These are phyloP conservation scores for Hiodon tergisus DNA, from an alignment of 2,113 vertebrate genomes.

Conservation along the genomic window DNA sequence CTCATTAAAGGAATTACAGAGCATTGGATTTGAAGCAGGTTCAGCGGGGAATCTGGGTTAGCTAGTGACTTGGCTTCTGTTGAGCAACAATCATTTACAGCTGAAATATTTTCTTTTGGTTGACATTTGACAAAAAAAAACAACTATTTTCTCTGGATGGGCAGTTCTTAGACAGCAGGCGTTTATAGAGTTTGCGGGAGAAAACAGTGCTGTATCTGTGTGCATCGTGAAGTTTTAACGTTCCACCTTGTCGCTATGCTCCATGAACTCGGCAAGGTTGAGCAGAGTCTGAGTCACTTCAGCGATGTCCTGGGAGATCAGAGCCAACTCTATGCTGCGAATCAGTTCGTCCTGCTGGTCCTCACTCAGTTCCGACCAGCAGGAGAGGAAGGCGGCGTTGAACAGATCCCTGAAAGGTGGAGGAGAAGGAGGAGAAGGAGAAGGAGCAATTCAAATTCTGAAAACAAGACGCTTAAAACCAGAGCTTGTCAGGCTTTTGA, in stretches of 20 bases:
- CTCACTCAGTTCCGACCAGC: conserved; percentile 96
- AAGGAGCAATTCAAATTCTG: not conserved
- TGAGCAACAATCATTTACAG: not conserved
- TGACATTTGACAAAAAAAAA: no score
- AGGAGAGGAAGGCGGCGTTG: conserved; percentile 95
- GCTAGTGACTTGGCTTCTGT: conserved; percentile 1
- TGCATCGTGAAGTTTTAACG: not conserved
- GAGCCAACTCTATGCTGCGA: conserved; percentile 89
- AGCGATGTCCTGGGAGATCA: conserved; percentile 95
- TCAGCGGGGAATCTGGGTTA: not conserved
- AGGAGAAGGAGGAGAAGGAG: not conserved
- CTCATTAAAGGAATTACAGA: conserved; percentile 6
- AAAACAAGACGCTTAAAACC: not conserved
- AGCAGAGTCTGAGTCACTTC: conserved; percentile 96
- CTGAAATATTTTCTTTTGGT: no score
- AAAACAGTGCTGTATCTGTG: not conserved
- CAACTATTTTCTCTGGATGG: no score
- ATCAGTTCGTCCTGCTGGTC: conserved; percentile 98
- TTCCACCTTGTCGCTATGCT: conserved; percentile 95
- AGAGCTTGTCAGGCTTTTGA: no score
- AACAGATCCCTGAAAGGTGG: conserved; percentile 79
- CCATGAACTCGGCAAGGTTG: conserved; percentile 98
- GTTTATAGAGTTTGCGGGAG: not conserved
- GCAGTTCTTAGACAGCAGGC: not conserved
- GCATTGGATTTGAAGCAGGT: not conserved